A percentile compares a stretch with the other conserved stretches of the same genome.
Evolutionary conservation across 2,113 vertebrate species (phyloP).

Genomic region (Pelusios castaneus): DNA sequence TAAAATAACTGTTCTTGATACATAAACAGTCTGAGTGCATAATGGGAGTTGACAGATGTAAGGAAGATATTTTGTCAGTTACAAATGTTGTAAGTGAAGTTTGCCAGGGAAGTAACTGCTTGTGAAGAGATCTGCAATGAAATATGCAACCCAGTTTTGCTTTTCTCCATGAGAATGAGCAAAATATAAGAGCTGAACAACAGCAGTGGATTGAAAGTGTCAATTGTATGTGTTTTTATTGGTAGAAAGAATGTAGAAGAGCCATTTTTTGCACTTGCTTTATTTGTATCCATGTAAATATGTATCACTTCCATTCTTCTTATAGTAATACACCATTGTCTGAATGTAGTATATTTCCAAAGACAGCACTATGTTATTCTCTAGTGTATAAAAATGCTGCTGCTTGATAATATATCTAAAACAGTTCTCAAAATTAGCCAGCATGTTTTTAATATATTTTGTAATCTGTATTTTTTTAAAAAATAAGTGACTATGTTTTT

Average conservation of each 20-base stretch:
- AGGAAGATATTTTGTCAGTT: constrained; percentile 50
- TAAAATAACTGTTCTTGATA: constrained; percentile 50
- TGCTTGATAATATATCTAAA: constrained; percentile 76
- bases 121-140: constrained; percentile 48
- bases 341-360: constrained; percentile 83
- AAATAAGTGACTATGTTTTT: constrained; percentile 67
- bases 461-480: constrained; percentile 78
- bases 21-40: constrained; percentile 49
- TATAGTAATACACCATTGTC: constrained; percentile 58
- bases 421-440: constrained; percentile 75
- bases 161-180: constrained; percentile 70
- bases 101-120: constrained; percentile 50
- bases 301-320: constrained; percentile 33
- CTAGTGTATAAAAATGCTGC: constrained; percentile 84
- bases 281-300: constrained; percentile 58
- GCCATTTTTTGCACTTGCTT: constrained; percentile 66
- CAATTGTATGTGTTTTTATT: constrained; percentile 57
- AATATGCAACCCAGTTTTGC: constrained; percentile 2
- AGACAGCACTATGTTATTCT: constrained; percentile 74
- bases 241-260: constrained; percentile 64
- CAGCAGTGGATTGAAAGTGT: constrained; percentile 39
- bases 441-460: constrained; percentile 80
- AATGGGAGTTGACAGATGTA: constrained; percentile 14
- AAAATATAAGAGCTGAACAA: constrained; percentile 22
- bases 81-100: constrained; percentile 52